These are phyloP conservation scores for Holocentrus rufus DNA, from an alignment of 2,797 vertebrate species.

Conservation along the genomic window DNA sequence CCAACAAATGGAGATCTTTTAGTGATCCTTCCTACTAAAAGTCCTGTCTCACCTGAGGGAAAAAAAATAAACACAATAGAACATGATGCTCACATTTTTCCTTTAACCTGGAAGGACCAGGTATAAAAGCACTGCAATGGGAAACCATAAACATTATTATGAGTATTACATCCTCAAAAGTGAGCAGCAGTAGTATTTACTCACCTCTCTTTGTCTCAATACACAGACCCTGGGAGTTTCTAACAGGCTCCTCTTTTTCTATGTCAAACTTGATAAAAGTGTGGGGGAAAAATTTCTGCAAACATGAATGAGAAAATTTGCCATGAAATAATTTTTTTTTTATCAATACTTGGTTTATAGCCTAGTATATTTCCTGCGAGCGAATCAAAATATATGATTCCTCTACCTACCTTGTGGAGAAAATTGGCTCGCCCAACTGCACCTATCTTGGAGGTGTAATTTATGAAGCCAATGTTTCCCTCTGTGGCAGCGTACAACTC, in stretches of 20 bases:
- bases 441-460: conserved; percentile 88
- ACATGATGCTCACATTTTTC: not conserved
- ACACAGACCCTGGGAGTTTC: conserved; percentile 87
- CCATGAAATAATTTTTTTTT: not conserved
- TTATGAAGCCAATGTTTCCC: conserved; percentile 89
- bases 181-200: not conserved
- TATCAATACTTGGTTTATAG: not conserved
- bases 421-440: conserved; percentile 84
- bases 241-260: conserved; percentile 88
- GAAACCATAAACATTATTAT: not conserved
- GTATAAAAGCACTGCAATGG: not conserved
- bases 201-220: conserved; percentile 85
- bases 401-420: conserved; percentile 81
- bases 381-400: not conserved
- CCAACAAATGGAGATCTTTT: conserved; percentile 84
- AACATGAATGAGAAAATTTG: not conserved
- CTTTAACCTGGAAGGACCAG: not conserved
- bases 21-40: conserved; percentile 87
- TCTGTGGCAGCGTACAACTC: conserved; percentile 92
- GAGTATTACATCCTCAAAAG: not conserved
- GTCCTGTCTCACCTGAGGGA: conserved; percentile 87
- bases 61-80: not conserved
- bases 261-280: conserved; percentile 89
- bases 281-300: conserved; percentile 82
- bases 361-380: not conserved